Evolutionary conservation across 1,140 invertebrate genomes (phyloP), one percentile per base, ranked within the genome.

Genomic region (Anastrepha ludens): DNA sequence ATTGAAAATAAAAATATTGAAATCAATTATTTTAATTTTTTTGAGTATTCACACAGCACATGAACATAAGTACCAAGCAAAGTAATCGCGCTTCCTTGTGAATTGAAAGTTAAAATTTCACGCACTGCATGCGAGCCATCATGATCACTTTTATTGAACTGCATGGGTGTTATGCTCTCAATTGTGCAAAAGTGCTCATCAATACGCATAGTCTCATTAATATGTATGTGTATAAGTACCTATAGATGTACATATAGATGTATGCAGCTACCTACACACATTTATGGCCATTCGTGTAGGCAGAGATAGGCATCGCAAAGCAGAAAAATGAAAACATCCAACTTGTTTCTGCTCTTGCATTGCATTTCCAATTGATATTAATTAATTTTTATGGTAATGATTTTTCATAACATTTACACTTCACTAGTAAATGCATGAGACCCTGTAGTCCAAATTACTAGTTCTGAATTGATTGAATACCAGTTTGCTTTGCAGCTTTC

Each of bases 101-200:
- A 74, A 74, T 74, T 74, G 15, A 47, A 74, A 74, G 47, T 74
- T 74, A 74, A 74, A 74, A 74, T 74, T 74, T 44, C 17, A 74
- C 17, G 5, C 70, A 74, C n/a, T 3, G 41, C 41, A 47, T 74
- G 44, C 70, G 70, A 44, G 15, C 15, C 29, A 29, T 29, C n/a
- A 74, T 74, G 70, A 74, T 41, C 44, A 74, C 70, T 74, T 74
- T 74, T n/a, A 74, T 74, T 74, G 41, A 74, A 67, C 65, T 29
- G 65, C 39, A 67, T 67, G 39, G 13, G 11, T 67, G 29, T 41
- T 29, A 29, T 29, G 29, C 29, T 29, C 29, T 29, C 29, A 29
- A 29, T 29, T 29, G 29, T 29, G 29, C 0, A 29, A 29, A 29
- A 29, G 29, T 29, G 29, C 29, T 29, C 29, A 29, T 29, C 29